Percentiles rank a stretch among this genome's conserved stretches.
phyloP scores from a whole-genome alignment of 2,113 vertebrate genomes.

The Alaudala cheleensis region DNA sequence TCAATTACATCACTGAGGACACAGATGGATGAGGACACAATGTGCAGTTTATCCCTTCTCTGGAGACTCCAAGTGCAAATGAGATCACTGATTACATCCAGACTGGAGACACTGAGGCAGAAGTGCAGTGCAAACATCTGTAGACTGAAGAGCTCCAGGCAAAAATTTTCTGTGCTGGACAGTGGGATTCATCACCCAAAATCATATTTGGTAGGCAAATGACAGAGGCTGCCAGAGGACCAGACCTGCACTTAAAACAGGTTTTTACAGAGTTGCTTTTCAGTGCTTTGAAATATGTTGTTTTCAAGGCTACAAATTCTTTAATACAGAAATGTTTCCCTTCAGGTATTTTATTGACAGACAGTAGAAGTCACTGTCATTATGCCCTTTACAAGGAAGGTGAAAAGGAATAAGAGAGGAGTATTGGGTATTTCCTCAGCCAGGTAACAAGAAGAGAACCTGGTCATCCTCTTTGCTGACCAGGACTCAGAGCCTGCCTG shows the following conservation, averaged over 20 bases:
- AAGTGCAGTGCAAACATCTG: neutral
- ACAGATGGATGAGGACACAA: no score
- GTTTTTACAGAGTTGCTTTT: neutral
- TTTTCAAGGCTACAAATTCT: neutral
- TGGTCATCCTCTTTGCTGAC: neutral
- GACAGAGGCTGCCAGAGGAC: neutral
- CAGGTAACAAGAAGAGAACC: neutral
- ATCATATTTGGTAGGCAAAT: neutral
- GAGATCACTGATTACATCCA: constrained; percentile 57
- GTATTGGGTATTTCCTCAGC: neutral
- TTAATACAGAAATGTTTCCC: neutral
- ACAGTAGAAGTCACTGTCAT: neutral
- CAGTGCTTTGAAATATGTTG: neutral
- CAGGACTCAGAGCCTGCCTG: neutral
- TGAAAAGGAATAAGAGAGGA: neutral
- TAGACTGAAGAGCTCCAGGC: neutral
- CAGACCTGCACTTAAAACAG: neutral
- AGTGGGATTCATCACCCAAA: neutral
- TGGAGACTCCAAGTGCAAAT: constrained; percentile 20
- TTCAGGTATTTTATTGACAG: neutral
- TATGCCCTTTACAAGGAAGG: neutral
- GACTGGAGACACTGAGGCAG: constrained; percentile 33
- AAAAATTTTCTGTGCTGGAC: neutral
- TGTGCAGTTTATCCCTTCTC: neutral
- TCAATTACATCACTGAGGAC: neutral